Evolutionary conservation across 2,113 vertebrate genomes (phyloP).

Genomic region (Triplophysa siluroides): DNA sequence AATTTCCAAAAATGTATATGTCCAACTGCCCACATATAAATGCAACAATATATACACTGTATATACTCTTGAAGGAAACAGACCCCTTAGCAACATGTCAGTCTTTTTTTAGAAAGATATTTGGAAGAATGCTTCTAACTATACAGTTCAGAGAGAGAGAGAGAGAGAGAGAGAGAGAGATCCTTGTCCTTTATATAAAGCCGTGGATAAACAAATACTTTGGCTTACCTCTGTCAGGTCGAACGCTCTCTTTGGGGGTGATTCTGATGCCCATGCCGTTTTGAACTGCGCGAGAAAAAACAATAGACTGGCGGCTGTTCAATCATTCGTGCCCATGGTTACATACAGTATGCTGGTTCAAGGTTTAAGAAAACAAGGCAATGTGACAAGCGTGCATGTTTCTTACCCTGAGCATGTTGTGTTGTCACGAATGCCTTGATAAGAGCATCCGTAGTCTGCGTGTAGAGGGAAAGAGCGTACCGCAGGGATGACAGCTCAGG

Average conservation of each 20-base stretch:
- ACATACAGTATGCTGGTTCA: slow-evolving; percentile 18
- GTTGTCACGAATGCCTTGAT: slow-evolving; percentile 94
- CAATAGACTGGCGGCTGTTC: background rate
- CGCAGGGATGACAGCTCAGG: slow-evolving; percentile 88
- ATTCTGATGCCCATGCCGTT: slow-evolving; percentile 94
- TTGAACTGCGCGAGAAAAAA: slow-evolving; percentile 79
- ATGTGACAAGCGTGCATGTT: background rate
- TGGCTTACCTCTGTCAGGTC: slow-evolving; percentile 85
- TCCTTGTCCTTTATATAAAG: background rate
- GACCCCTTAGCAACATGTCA: too few relatives aligned
- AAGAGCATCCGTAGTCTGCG: slow-evolving; percentile 93
- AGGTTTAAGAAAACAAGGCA: background rate
- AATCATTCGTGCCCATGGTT: background rate
- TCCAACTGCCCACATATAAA: too few relatives aligned
- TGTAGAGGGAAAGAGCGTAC: slow-evolving; percentile 93
- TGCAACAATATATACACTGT: too few relatives aligned
- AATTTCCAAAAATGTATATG: too few relatives aligned
- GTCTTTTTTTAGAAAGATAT: too few relatives aligned
- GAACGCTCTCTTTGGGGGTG: slow-evolving; percentile 88
- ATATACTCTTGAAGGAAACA: too few relatives aligned
- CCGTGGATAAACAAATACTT: background rate
- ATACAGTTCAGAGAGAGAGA: background rate
- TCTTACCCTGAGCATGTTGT: slow-evolving; percentile 90
- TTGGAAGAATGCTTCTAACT: too few relatives aligned
- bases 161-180: background rate